Percentiles rank a stretch among this genome's conserved stretches.
These are phyloP conservation scores for Selene dorsalis DNA, from an alignment of 2,797 vertebrate species.

Conservation along the genomic window DNA sequence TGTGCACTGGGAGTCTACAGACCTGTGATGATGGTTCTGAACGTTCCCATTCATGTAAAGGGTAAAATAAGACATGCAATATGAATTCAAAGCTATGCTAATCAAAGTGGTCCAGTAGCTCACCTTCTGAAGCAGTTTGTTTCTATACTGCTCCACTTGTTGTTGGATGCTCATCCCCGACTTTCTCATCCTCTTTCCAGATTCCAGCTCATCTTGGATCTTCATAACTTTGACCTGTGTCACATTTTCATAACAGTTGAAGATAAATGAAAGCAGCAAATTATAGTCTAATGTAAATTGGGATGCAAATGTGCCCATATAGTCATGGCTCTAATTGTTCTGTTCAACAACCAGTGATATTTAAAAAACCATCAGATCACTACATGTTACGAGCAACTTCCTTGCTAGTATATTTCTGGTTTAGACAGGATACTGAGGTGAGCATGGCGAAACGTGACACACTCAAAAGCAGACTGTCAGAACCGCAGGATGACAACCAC, in stretches of 20 bases:
- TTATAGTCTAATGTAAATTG: not conserved
- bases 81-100: not conserved
- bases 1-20: not conserved
- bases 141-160: slow-evolving; percentile 86
- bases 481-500: not conserved
- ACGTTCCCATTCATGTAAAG: not conserved
- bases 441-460: not conserved
- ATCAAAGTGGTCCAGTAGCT: not conserved
- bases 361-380: not conserved
- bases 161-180: slow-evolving; percentile 83
- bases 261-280: not conserved
- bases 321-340: not conserved
- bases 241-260: not conserved
- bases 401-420: not conserved
- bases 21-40: not conserved
- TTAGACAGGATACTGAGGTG: not conserved
- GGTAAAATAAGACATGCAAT: not conserved
- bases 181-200: slow-evolving; percentile 82
- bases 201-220: slow-evolving; percentile 87
- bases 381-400: not conserved
- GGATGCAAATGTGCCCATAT: not conserved
- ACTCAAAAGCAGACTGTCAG: not conserved
- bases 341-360: not conserved
- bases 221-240: slow-evolving; percentile 86
- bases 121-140: slow-evolving; percentile 87